Percentiles rank a stretch among this genome's conserved stretches.
Evolutionary conservation across 2,113 vertebrate species (phyloP).

Genomic region (Stigmatopora argus): DNA sequence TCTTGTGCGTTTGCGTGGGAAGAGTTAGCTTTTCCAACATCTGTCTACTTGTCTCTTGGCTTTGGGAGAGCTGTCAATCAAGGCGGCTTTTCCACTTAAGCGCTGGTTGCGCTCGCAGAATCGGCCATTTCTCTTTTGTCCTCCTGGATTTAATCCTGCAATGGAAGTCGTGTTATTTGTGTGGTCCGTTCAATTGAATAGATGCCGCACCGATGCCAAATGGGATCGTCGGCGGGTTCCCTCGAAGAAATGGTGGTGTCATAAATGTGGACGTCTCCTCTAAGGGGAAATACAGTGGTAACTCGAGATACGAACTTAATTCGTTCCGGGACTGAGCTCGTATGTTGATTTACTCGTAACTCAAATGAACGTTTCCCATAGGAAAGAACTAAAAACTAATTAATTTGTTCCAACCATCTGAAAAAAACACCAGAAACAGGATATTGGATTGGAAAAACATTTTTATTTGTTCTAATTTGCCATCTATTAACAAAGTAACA

Average conservation of each 20-base stretch:
- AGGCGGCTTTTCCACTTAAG: constrained; percentile 38
- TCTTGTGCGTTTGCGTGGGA: constrained; percentile 25
- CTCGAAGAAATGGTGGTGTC: not conserved
- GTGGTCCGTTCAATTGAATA: constrained; percentile 4
- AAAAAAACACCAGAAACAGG: too few species aligned
- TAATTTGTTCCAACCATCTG: too few species aligned
- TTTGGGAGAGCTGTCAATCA: constrained; percentile 52
- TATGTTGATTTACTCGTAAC: too few species aligned
- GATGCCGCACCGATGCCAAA: constrained; percentile 1
- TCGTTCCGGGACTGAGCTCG: too few species aligned
- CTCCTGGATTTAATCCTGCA: constrained; percentile 17
- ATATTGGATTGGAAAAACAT: too few species aligned
- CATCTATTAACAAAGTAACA: too few species aligned
- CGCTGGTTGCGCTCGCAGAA: constrained; percentile 45
- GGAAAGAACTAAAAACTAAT: too few species aligned
- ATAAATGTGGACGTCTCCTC: not conserved
- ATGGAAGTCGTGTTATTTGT: constrained; percentile 18
- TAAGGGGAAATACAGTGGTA: too few species aligned
- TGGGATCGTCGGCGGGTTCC: not conserved
- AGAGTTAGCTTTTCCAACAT: constrained; percentile 41
- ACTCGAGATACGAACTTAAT: too few species aligned
- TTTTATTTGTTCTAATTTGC: too few species aligned
- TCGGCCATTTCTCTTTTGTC: constrained; percentile 39
- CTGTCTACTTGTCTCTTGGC: constrained; percentile 53
- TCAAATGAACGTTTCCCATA: too few species aligned